These are phyloP conservation scores for Ryuthela nishihirai DNA, from an alignment of 2,888 invertebrate species.

Conservation along the genomic window DNA sequence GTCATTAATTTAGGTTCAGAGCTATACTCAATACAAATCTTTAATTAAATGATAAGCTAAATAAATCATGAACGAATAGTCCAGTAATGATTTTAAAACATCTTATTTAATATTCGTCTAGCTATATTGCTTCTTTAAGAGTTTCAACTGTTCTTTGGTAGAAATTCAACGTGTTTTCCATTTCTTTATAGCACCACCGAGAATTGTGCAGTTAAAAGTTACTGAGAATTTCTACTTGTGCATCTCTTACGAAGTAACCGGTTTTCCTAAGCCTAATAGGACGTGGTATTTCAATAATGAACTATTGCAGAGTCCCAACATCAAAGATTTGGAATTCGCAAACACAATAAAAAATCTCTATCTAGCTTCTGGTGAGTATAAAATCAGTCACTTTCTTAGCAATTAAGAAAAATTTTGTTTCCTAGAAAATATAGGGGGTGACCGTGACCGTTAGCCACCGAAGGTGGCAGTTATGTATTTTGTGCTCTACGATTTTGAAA, in stretches of 20 bases:
- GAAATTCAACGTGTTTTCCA: neutral
- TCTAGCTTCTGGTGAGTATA: conserved; percentile 28
- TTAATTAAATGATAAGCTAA: too few species aligned
- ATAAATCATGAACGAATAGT: too few species aligned
- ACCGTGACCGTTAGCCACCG: too few species aligned
- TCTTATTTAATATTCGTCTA: too few species aligned
- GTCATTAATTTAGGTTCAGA: too few species aligned
- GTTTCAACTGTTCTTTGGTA: neutral
- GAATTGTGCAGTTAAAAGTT: conserved; percentile 29
- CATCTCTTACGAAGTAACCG: conserved; percentile 41
- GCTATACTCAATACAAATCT: too few species aligned
- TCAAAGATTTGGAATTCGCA: conserved; percentile 25
- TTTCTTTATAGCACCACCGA: conserved; percentile 35
- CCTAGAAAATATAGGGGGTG: too few species aligned
- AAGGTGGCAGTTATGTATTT: too few species aligned
- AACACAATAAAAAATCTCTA: conserved; percentile 26
- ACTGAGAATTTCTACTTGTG: conserved; percentile 35
- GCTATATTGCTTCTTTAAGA: too few species aligned
- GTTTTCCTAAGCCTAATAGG: conserved; percentile 40
- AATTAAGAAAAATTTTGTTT: neutral
- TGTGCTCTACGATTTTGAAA: too few species aligned
- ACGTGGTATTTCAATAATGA: conserved; percentile 41
- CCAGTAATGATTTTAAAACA: too few species aligned
- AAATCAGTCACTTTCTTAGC: too few species aligned
- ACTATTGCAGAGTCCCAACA: conserved; percentile 21